A percentile compares a stretch with the other conserved stretches of the same genome.
Conservation (phyloP, 2,888 invertebrate genomes). For the Sarcophaga subvicina region DNA sequence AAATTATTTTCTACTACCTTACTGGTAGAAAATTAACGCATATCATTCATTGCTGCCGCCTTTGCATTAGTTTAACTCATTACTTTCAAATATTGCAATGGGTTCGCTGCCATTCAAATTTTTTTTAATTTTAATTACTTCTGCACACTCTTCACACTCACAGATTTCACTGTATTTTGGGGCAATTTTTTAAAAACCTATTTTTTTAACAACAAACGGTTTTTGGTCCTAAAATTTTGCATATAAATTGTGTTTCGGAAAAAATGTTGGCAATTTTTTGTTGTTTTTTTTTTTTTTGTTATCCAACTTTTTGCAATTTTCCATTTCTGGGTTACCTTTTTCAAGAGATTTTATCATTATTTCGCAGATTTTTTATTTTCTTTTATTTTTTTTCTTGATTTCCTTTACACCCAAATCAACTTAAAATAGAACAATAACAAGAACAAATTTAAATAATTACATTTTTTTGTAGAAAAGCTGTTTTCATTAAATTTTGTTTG, state of each 20-base stretch:
- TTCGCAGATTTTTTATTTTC: conserved; percentile 9
- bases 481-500: not conserved
- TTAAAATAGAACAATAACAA: conserved; percentile 5
- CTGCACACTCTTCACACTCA: too few species aligned
- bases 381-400: conserved; percentile 18
- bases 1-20: too few species aligned
- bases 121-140: not conserved
- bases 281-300: not conserved
- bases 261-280: not conserved
- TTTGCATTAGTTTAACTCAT: conserved; percentile 43
- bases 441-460: conserved; percentile 52
- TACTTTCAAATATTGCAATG: conserved; percentile 20
- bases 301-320: not conserved
- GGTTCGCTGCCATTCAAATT: not conserved
- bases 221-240: not conserved
- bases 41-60: too few species aligned
- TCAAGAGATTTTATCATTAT: conserved; percentile 29
- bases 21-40: too few species aligned
- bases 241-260: not conserved
- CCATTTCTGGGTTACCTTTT: not conserved
- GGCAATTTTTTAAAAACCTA: not conserved
- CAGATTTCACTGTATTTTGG: too few species aligned
- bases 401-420: conserved; percentile 57
- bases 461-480: conserved; percentile 13
- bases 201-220: not conserved